Conservation (phyloP, 2,888 invertebrate genomes). For the Epistrophe eligans region DNA sequence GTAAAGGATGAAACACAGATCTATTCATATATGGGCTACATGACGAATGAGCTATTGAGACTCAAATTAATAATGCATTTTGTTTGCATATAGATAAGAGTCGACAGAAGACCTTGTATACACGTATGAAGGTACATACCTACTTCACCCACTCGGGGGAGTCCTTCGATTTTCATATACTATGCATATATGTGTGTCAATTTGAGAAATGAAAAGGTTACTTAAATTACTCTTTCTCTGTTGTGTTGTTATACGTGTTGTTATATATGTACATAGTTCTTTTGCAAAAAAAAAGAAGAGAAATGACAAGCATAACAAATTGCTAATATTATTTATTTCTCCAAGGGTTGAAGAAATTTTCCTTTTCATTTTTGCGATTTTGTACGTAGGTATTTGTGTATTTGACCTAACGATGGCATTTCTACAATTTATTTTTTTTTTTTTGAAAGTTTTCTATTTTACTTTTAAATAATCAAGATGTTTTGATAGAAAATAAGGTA, state of each 20-base stretch:
- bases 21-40: constrained; percentile 20
- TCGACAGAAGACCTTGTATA: constrained; percentile 50
- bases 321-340: constrained; percentile 62
- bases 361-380: background rate
- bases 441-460: background rate
- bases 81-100: constrained; percentile 37
- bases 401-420: constrained; percentile 31
- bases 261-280: background rate
- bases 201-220: constrained; percentile 68
- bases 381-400: background rate
- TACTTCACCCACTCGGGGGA: background rate
- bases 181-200: constrained; percentile 48
- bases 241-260: background rate
- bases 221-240: constrained; percentile 40
- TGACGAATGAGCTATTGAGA: constrained; percentile 74
- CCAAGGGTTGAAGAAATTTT: constrained; percentile 35
- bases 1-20: constrained; percentile 8
- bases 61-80: constrained; percentile 75
- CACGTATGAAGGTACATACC: background rate
- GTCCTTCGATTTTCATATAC: constrained; percentile 53
- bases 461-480: background rate
- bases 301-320: constrained; percentile 58
- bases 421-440: constrained; percentile 32
- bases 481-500: background rate
- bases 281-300: background rate